Conservation (phyloP, 2,113 vertebrate genomes). For the Indicator maculatus region DNA sequence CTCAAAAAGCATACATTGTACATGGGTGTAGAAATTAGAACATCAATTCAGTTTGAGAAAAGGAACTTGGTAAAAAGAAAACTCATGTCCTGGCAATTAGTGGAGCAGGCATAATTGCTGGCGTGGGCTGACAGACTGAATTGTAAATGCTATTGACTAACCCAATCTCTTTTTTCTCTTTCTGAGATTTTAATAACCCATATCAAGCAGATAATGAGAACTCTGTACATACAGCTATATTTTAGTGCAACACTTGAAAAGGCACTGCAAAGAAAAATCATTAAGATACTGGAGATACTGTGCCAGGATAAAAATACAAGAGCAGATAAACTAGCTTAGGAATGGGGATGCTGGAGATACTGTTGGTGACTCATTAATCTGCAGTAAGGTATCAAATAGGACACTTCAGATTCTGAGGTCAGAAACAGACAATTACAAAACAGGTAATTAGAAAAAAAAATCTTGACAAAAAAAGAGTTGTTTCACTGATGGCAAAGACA, state of each 20-base stretch:
- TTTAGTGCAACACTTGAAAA: background rate
- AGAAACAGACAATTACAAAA: background rate
- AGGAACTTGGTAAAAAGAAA: conserved; percentile 7
- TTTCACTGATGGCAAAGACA: background rate
- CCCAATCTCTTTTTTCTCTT: background rate
- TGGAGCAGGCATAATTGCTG: conserved; percentile 12
- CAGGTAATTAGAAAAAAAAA: background rate
- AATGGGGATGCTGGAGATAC: background rate
- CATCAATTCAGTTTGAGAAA: background rate
- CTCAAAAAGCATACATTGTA: background rate
- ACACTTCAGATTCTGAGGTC: background rate
- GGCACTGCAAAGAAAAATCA: conserved; percentile 12
- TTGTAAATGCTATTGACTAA: conserved; percentile 38
- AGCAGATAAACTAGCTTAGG: background rate
- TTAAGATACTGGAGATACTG: background rate
- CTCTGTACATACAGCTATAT: background rate
- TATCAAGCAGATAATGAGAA: background rate
- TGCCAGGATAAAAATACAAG: background rate
- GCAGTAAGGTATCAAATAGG: background rate
- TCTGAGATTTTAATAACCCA: conserved; percentile 24
- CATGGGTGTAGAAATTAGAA: background rate
- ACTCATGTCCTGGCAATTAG: conserved; percentile 32
- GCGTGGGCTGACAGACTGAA: background rate
- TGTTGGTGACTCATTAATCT: background rate
- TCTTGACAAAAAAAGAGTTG: background rate